Evolutionary conservation across 2,113 vertebrate genomes (phyloP).

Genomic region (Hepsetus odoe): DNA sequence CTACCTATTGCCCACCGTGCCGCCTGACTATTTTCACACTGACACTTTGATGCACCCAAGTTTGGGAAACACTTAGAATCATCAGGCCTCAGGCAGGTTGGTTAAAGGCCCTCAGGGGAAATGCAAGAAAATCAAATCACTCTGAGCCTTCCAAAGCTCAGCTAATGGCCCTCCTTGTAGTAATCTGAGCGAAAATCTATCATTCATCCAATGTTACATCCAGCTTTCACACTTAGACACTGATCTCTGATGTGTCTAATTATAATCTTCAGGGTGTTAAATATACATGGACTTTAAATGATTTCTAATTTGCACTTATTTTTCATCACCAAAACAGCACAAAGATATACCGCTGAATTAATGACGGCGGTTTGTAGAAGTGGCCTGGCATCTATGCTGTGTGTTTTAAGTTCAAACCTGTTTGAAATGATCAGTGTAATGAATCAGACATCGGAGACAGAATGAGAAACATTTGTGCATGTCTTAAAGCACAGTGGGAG

Average conservation of each 20-base stretch:
- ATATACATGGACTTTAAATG: background rate
- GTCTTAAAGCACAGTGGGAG: conserved; percentile 23
- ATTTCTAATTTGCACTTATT: background rate
- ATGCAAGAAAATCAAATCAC: conserved; percentile 10
- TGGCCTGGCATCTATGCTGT: background rate
- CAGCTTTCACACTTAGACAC: background rate
- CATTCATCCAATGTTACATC: background rate
- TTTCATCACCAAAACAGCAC: background rate
- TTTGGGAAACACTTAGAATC: background rate
- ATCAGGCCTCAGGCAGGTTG: background rate
- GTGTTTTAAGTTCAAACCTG: background rate
- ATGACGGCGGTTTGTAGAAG: background rate
- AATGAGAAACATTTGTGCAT: background rate
- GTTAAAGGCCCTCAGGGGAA: background rate
- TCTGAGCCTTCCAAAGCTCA: conserved; percentile 2
- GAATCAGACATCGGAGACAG: background rate
- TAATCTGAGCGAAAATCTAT: conserved; percentile 1
- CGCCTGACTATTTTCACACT: too few species aligned
- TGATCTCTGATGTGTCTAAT: background rate
- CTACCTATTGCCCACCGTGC: too few species aligned
- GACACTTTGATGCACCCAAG: too few species aligned
- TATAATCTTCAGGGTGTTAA: background rate
- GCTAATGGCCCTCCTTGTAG: conserved; percentile 16
- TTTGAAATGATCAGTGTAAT: background rate
- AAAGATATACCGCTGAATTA: background rate